Conservation (phyloP, 1,140 invertebrate genomes). For the Oncopeltus fasciatus region DNA sequence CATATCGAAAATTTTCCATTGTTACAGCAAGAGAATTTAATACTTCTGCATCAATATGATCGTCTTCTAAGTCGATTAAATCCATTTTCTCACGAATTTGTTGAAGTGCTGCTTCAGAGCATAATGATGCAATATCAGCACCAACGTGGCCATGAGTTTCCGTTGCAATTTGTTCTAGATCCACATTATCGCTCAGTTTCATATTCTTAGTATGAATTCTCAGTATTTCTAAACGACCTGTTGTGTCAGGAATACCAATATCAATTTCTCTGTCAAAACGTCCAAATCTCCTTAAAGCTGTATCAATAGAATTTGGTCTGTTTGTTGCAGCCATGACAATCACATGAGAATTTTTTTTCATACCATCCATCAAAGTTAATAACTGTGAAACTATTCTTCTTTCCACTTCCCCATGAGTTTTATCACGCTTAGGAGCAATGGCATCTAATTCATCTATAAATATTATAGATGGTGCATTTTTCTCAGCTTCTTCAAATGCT, state of each 20-base stretch:
- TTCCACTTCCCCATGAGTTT: constrained; percentile 99
- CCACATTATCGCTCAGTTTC: constrained; percentile 95
- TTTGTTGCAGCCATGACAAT: constrained; percentile 99
- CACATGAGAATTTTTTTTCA: constrained; percentile 95
- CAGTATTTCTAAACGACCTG: constrained; percentile 89
- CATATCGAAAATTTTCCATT: constrained; percentile 99
- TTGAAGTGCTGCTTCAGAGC: constrained; percentile 95
- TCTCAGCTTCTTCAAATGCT: constrained; percentile 98
- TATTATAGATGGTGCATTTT: constrained; percentile 97
- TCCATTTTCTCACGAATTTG: constrained; percentile 99
- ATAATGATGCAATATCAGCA: constrained; percentile 96
- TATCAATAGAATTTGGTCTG: constrained; percentile 94
- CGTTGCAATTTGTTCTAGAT: constrained; percentile 92
- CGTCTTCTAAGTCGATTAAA: constrained; percentile 96
- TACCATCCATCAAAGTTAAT: constrained; percentile 95
- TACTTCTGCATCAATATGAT: constrained; percentile 98
- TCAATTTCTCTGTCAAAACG: constrained; percentile 98
- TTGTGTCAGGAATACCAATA: constrained; percentile 97
- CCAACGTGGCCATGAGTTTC: constrained; percentile 98
- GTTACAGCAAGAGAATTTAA: constrained; percentile 85
- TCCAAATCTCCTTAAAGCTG: constrained; percentile 90
- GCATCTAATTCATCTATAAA: constrained; percentile 99
- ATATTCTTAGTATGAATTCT: constrained; percentile 99
- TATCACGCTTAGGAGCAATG: constrained; percentile 97
- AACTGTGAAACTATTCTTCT: constrained; percentile 96